Evolutionary conservation across 2,888 invertebrate species (phyloP).

Genomic region (Calameuta idolon): DNA sequence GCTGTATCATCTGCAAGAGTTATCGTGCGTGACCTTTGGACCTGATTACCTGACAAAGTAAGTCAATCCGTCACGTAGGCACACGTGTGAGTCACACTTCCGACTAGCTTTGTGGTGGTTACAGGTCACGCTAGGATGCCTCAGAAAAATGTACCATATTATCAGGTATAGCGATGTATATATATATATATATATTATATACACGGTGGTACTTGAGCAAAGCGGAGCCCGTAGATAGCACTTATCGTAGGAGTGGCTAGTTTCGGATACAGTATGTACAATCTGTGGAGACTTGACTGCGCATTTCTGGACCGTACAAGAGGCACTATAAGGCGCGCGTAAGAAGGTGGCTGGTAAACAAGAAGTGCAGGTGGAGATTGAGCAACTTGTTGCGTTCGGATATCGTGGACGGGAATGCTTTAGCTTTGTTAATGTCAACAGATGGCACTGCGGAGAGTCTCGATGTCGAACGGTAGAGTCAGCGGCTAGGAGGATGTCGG

Average conservation of each 20-base stretch:
- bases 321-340: not conserved
- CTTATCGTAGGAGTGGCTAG: not conserved
- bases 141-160: constrained; percentile 34
- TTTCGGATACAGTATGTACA: not conserved
- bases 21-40: not conserved
- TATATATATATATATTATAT: not conserved
- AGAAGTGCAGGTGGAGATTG: constrained; percentile 56
- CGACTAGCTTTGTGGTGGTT: constrained; percentile 30
- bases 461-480: constrained; percentile 44
- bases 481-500: not conserved
- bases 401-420: constrained; percentile 35
- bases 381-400: constrained; percentile 54
- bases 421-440: constrained; percentile 35
- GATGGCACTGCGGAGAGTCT: constrained; percentile 40
- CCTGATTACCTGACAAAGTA: constrained; percentile 2
- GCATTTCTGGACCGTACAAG: not conserved
- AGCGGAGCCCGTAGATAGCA: not conserved
- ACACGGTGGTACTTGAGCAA: not conserved
- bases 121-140: constrained; percentile 37
- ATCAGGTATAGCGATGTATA: not conserved
- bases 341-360: constrained; percentile 44
- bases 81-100: constrained; percentile 4
- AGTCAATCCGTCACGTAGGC: constrained; percentile 6
- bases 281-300: not conserved
- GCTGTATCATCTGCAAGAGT: not conserved